Evolutionary conservation across 2,797 vertebrate genomes (phyloP).

Genomic region (Leptatherina wallacei): DNA sequence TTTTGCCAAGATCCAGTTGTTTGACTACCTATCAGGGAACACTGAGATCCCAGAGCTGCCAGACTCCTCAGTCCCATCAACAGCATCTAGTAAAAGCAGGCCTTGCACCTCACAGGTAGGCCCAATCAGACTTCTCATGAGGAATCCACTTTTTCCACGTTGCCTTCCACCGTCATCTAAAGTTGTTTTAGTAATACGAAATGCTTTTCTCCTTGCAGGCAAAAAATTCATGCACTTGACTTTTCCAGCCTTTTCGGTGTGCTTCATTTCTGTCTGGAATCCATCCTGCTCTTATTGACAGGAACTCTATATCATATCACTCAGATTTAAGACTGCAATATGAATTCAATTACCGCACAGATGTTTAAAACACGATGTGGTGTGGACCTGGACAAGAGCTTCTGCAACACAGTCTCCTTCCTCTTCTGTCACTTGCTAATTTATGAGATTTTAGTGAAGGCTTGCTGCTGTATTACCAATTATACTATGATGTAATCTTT

Average conservation of each 20-base stretch:
- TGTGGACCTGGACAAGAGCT: constrained; percentile 55
- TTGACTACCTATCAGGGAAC: constrained; percentile 87
- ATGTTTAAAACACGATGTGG: constrained; percentile 69
- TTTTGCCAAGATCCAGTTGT: constrained; percentile 83
- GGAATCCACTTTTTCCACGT: constrained; percentile 31
- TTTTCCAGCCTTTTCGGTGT: constrained; percentile 42
- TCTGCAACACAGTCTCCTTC: constrained; percentile 54
- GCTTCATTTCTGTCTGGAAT: constrained; percentile 58
- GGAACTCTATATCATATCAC: constrained; percentile 73
- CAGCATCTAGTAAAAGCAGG: constrained; percentile 69
- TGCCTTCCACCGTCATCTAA: constrained; percentile 17
- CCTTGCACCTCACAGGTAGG: constrained; percentile 74
- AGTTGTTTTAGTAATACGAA: constrained; percentile 42
- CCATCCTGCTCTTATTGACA: constrained; percentile 67
- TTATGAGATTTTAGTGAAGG: constrained; percentile 63
- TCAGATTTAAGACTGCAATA: constrained; percentile 70
- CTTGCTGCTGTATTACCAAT: constrained; percentile 61
- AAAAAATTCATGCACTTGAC: constrained; percentile 28
- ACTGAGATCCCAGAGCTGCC: constrained; percentile 48
- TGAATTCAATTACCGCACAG: constrained; percentile 72
- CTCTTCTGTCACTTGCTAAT: constrained; percentile 63
- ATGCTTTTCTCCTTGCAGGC: constrained; percentile 41
- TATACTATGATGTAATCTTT: constrained; percentile 52
- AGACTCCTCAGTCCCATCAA: constrained; percentile 62
- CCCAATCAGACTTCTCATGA: constrained; percentile 14